Percentiles rank a stretch among this genome's conserved stretches.
These are phyloP conservation scores for Linhomoeus sp. DNA, from an alignment of 2,888 invertebrate genomes.

Conservation along the genomic window DNA sequence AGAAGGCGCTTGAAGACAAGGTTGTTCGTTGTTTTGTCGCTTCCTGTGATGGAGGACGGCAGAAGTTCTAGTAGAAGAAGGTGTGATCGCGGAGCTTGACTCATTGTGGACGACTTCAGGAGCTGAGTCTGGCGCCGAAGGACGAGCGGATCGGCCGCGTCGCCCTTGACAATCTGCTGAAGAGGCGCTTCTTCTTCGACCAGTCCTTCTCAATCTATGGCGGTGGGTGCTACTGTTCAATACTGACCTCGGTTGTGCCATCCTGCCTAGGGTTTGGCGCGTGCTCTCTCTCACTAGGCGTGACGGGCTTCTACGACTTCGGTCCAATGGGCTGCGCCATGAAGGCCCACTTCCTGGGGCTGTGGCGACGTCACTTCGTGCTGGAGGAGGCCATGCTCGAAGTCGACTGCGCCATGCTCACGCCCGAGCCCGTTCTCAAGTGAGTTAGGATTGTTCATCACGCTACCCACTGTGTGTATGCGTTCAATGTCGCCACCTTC, in stretches of 20 bases:
- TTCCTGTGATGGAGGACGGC: too few species aligned
- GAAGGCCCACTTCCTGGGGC: conserved; percentile 73
- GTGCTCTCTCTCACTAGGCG: too few species aligned
- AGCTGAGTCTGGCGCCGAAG: conserved; percentile 48
- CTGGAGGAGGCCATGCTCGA: conserved; percentile 96
- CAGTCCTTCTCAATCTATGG: conserved; percentile 99
- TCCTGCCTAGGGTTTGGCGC: conserved; percentile 1
- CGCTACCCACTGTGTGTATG: not conserved
- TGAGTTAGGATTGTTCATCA: conserved; percentile 25
- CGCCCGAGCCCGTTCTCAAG: conserved; percentile 87
- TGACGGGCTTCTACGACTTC: conserved; percentile 75
- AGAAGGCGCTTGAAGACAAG: conserved; percentile 75
- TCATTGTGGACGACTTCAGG: too few species aligned
- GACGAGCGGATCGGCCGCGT: conserved; percentile 55
- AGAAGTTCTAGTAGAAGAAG: too few species aligned
- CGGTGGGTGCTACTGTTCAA: conserved; percentile 37
- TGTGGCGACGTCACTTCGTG: conserved; percentile 88
- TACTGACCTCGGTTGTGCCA: too few species aligned
- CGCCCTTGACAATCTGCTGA: conserved; percentile 87
- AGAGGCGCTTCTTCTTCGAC: conserved; percentile 88
- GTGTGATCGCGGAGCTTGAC: too few species aligned
- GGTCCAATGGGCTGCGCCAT: conserved; percentile 98
- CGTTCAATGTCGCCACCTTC: conserved; percentile 2
- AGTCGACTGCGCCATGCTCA: conserved; percentile 89
- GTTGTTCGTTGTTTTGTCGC: conserved; percentile 20